Percentiles rank a stretch among this genome's conserved stretches.
Conservation (phyloP, 2,113 vertebrate genomes). For the Ptilonorhynchus violaceus region DNA sequence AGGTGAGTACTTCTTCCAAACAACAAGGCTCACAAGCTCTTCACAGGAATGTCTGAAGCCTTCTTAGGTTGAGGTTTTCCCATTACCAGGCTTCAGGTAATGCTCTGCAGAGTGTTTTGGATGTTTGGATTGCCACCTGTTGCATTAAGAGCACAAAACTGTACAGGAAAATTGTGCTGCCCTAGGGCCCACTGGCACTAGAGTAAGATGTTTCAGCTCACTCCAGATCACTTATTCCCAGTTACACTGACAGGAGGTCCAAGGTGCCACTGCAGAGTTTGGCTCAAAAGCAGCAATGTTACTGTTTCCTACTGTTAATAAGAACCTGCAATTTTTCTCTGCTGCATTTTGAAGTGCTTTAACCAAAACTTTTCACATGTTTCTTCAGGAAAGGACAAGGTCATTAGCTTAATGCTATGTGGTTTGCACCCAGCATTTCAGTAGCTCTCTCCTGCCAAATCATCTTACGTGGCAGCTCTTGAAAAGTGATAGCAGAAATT, state of each 20-base stretch:
- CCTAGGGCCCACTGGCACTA: not conserved
- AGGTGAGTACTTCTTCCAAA: not conserved
- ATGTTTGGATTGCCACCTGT: not conserved
- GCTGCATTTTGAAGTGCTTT: not conserved
- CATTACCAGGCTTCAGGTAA: not conserved
- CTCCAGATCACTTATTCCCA: not conserved
- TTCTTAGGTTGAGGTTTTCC: not conserved
- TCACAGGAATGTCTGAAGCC: not conserved
- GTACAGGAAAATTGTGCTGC: not conserved
- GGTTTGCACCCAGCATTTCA: not conserved
- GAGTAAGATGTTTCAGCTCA: fast-evolving
- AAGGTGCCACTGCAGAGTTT: not conserved
- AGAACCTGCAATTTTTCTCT: not conserved
- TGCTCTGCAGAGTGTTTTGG: not conserved
- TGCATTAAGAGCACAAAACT: not conserved
- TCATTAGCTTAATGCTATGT: not conserved
- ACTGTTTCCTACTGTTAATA: not conserved
- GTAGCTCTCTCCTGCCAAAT: not conserved
- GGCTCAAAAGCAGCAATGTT: not conserved
- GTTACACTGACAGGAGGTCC: not conserved
- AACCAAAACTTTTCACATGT: not conserved
- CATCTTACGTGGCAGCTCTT: not conserved
- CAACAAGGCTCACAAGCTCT: not conserved
- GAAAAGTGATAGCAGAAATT: not conserved
- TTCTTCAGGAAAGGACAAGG: not conserved